A percentile compares a stretch with the other conserved stretches of the same genome.
These are phyloP conservation scores for Chitala chitala DNA, from an alignment of 2,113 vertebrate species.

Conservation along the genomic window DNA sequence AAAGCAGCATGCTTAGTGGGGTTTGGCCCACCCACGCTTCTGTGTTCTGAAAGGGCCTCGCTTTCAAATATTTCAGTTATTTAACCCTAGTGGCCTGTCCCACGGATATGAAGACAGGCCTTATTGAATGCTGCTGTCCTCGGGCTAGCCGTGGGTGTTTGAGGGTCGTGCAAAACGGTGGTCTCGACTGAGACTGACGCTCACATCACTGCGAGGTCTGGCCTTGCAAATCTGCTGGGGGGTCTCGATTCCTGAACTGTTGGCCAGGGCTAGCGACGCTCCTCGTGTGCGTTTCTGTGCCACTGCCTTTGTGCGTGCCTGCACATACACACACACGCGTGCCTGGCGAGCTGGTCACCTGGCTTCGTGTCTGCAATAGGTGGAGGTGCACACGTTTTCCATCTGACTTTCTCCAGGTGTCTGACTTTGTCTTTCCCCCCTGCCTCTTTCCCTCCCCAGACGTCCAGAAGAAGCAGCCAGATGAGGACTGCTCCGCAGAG, in stretches of 20 bases:
- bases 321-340: not conserved
- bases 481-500: conserved; percentile 81
- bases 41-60: not conserved
- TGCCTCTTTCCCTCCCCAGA: conserved; percentile 54
- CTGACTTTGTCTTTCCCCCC: not conserved
- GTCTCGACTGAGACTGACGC: not conserved
- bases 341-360: not conserved
- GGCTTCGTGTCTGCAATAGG: not conserved
- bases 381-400: not conserved
- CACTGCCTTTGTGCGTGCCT: conserved; percentile 7
- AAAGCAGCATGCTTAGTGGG: not conserved
- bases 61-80: not conserved
- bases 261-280: not conserved
- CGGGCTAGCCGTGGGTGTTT: too few species aligned
- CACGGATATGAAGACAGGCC: not conserved
- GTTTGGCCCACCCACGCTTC: not conserved
- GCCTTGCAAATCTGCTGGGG: not conserved
- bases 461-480: conserved; percentile 92
- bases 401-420: not conserved
- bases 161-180: not conserved
- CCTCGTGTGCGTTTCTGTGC: not conserved
- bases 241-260: not conserved
- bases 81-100: not conserved
- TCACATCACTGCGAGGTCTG: not conserved
- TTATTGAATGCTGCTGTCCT: not conserved